Percentiles rank a stretch among this genome's conserved stretches.
Evolutionary conservation across 2,888 invertebrate genomes (phyloP).

Genomic region (Acanthosepion esculentum): DNA sequence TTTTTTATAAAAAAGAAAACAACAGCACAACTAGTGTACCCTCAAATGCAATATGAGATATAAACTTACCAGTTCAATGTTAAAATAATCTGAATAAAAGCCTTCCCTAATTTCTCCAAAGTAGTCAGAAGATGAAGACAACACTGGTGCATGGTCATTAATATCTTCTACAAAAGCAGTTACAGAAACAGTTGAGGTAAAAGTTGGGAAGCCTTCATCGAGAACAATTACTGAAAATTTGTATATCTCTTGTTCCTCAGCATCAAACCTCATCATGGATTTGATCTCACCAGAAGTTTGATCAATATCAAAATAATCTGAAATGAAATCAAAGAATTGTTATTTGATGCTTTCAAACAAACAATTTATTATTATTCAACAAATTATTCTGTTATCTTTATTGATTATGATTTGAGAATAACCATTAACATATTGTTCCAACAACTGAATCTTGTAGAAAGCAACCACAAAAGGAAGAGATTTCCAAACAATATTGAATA

Average conservation of each 20-base stretch:
- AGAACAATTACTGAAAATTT: background rate
- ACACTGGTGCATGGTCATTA: slow-evolving; percentile 48
- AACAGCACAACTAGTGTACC: too few species aligned
- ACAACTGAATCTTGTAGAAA: too few species aligned
- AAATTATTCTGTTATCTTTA: too few species aligned
- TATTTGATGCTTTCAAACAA: too few species aligned
- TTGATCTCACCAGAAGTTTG: background rate
- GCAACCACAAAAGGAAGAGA: too few species aligned
- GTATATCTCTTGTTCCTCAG: background rate
- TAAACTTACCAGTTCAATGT: background rate
- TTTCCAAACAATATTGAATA: too few species aligned
- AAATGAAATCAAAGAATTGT: background rate
- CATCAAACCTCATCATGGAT: background rate
- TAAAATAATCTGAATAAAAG: background rate
- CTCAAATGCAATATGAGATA: background rate
- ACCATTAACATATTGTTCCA: too few species aligned
- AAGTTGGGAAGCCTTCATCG: background rate
- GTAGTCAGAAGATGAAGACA: background rate
- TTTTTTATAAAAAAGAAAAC: too few species aligned
- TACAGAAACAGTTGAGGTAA: background rate
- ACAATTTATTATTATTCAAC: too few species aligned
- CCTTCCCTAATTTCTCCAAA: background rate
- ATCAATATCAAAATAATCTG: background rate
- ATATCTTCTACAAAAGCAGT: slow-evolving; percentile 41
- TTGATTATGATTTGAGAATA: too few species aligned